These are phyloP conservation scores for Chloroceryle amazona DNA, from an alignment of 2,797 vertebrate species.

Conservation along the genomic window DNA sequence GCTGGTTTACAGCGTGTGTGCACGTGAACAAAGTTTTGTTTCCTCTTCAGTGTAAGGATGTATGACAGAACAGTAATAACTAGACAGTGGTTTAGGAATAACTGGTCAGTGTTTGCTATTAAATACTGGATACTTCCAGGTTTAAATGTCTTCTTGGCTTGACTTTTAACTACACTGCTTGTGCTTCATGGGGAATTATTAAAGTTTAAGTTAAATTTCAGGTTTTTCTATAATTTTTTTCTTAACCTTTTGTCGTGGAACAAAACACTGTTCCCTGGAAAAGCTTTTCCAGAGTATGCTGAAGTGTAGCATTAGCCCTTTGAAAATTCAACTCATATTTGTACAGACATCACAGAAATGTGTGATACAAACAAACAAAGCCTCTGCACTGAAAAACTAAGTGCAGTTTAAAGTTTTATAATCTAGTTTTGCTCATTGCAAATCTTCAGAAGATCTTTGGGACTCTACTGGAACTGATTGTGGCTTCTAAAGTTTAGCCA, in stretches of 20 bases:
- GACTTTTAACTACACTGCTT: background rate
- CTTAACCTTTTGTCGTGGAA: background rate
- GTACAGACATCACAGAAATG: background rate
- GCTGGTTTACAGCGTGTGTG: background rate
- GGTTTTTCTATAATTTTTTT: background rate
- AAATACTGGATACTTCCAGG: background rate
- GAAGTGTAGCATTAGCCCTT: background rate
- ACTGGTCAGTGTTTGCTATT: background rate
- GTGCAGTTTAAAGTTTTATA: background rate
- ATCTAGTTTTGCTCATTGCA: background rate
- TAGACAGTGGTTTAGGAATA: background rate
- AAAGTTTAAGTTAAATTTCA: background rate
- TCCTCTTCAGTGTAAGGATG: background rate
- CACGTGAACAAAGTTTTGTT: background rate
- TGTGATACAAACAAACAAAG: background rate
- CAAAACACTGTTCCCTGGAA: background rate
- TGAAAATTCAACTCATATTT: rapidly evolving
- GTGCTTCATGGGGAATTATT: background rate
- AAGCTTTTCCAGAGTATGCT: background rate
- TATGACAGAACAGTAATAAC: background rate
- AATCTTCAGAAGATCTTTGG: background rate
- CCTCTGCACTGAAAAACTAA: background rate
- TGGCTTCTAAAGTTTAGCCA: background rate
- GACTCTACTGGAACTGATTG: background rate
- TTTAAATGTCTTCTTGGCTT: background rate